Conservation (phyloP, 2,888 invertebrate genomes). For the Diploptera punctata region DNA sequence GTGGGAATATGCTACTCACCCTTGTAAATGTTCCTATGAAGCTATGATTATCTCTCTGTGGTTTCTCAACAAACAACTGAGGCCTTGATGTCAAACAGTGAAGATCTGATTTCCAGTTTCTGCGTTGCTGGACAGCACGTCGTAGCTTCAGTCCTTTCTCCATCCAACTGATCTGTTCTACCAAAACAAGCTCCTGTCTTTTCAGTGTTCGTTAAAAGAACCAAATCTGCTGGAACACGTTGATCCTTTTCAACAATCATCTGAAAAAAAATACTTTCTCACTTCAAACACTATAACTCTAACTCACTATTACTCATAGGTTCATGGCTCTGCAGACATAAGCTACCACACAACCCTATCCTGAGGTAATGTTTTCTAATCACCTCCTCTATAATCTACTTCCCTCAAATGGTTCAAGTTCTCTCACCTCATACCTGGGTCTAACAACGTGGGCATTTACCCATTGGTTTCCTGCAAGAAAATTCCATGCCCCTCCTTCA, state of each 20-base stretch:
- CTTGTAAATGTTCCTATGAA: constrained; percentile 88
- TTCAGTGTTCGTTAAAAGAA: constrained; percentile 91
- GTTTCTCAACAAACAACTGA: constrained; percentile 94
- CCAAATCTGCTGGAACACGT: constrained; percentile 96
- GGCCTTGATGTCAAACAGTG: constrained; percentile 86
- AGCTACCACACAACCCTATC: too few species aligned
- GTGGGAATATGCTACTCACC: constrained; percentile 54
- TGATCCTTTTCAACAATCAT: constrained; percentile 94
- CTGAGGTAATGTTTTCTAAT: too few species aligned
- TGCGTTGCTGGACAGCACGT: constrained; percentile 89
- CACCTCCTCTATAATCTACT: too few species aligned
- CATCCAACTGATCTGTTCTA: constrained; percentile 97
- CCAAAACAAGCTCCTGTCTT: constrained; percentile 95
- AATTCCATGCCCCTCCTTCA: too few species aligned
- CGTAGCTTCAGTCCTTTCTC: constrained; percentile 83
- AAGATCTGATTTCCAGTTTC: constrained; percentile 82
- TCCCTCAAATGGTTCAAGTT: too few species aligned
- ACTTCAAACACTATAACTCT: too few species aligned
- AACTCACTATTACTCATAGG: too few species aligned
- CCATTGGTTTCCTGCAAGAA: too few species aligned
- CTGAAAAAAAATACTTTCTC: too few species aligned
- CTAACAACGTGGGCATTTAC: too few species aligned
- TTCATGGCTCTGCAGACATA: too few species aligned
- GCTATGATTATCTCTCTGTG: constrained; percentile 96
- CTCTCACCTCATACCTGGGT: too few species aligned